phyloP scores from a whole-genome alignment of 2,113 vertebrate genomes.

The Aplodontia rufa region DNA sequence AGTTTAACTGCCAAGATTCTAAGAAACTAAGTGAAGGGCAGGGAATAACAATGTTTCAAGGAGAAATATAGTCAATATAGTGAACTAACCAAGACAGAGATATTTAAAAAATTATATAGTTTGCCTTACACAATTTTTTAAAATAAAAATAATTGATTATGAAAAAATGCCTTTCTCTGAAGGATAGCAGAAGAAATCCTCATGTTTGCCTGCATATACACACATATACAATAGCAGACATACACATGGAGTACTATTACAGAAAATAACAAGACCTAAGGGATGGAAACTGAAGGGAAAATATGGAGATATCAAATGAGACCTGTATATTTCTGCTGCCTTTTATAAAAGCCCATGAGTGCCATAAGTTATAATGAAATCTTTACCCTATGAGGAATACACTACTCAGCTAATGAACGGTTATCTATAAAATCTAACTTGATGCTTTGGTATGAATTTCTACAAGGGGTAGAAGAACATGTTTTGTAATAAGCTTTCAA shows the following conservation, averaged over 20 bases:
- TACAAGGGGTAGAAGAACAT: neutral
- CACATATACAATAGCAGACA: too few relatives aligned
- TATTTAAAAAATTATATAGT: neutral
- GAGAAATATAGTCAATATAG: neutral
- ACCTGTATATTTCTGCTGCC: constrained; percentile 46
- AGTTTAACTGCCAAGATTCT: neutral
- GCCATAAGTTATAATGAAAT: constrained; percentile 48
- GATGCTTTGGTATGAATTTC: neutral
- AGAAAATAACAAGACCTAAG: neutral
- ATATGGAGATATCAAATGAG: constrained; percentile 59
- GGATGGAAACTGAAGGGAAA: constrained; percentile 30
- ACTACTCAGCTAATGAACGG: neutral
- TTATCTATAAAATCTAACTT: neutral
- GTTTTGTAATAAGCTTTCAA: neutral
- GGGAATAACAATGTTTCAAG: too few relatives aligned
- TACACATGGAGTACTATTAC: neutral
- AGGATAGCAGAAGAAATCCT: neutral
- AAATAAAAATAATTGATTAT: neutral
- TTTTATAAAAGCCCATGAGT: constrained; percentile 49
- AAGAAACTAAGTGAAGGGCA: neutral
- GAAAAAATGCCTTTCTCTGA: neutral
- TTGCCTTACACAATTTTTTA: neutral
- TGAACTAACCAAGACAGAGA: neutral
- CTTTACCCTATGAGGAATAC: neutral
- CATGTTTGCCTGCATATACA: neutral